Conservation (phyloP, 1,140 invertebrate genomes). For the Araneus ventricosus region DNA sequence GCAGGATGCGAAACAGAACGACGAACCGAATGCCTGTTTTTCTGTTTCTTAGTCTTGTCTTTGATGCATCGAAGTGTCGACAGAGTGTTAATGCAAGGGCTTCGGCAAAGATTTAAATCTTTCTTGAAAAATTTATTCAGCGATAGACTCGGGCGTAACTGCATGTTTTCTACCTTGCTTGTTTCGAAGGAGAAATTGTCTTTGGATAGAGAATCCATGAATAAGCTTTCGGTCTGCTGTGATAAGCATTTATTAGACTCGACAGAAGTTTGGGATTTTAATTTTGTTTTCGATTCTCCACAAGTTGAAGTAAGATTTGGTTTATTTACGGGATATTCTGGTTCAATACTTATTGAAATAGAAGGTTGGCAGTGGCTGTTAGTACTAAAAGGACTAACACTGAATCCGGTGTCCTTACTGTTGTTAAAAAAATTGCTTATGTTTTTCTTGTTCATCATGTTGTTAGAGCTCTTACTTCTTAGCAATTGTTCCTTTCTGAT, state of each 20-base stretch:
- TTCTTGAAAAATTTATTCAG: conserved; percentile 1
- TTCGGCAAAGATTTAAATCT: background rate
- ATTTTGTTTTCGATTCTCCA: background rate
- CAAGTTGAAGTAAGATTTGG: background rate
- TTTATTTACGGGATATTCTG: background rate
- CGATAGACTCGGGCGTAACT: background rate
- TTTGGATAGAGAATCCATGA: conserved; percentile 24
- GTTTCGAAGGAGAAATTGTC: background rate
- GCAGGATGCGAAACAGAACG: conserved; percentile 67
- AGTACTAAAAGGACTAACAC: conserved; percentile 15
- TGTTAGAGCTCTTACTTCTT: conserved; percentile 1
- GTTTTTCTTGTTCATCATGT: conserved; percentile 11
- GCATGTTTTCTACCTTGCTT: background rate
- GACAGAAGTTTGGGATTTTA: background rate
- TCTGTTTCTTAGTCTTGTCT: conserved; percentile 9
- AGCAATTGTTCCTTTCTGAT: background rate
- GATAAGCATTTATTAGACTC: conserved; percentile 5
- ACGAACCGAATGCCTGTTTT: conserved; percentile 46
- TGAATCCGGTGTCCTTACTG: conserved; percentile 30
- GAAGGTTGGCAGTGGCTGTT: background rate
- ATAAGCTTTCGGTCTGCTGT: background rate
- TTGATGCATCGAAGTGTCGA: background rate
- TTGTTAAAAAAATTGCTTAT: background rate
- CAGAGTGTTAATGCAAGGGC: background rate
- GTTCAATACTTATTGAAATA: conserved; percentile 7